Conservation (phyloP, 2,113 vertebrate genomes). For the Gasterosteus nipponicus region DNA sequence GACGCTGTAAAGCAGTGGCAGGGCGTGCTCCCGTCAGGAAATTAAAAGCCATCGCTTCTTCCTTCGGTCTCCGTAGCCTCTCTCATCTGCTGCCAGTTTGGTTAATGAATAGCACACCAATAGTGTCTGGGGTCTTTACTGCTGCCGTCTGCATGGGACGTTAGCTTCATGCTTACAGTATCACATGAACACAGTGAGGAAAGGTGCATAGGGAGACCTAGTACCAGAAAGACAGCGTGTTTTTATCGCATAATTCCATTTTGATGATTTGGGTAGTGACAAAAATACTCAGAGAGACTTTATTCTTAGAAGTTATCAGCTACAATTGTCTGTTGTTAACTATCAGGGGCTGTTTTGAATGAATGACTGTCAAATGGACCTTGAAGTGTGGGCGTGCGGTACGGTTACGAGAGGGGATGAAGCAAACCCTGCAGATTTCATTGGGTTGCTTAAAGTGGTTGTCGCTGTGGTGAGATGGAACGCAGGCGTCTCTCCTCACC, state of each 20-base stretch:
- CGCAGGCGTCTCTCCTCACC: not conserved
- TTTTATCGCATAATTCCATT: conserved; percentile 8
- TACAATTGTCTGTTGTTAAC: not conserved
- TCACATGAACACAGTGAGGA: not conserved
- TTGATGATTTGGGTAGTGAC: not conserved
- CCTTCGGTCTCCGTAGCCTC: conserved; percentile 69
- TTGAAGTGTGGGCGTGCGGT: not conserved
- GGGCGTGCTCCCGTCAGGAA: conserved; percentile 76
- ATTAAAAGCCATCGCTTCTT: conserved; percentile 82
- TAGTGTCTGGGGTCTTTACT: conserved; percentile 55
- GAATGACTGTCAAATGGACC: not conserved
- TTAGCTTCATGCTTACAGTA: conserved; percentile 20
- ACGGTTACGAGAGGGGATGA: not conserved
- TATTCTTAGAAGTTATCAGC: not conserved
- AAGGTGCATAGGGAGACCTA: conserved; percentile 3
- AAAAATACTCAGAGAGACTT: not conserved
- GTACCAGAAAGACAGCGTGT: not conserved
- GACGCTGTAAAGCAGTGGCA: conserved; percentile 64
- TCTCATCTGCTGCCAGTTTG: conserved; percentile 80
- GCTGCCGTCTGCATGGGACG: conserved; percentile 34
- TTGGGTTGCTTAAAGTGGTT: not conserved
- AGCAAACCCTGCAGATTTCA: not conserved
- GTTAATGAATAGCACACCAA: conserved; percentile 74
- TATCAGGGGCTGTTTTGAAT: not conserved
- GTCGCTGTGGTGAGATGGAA: not conserved